phyloP scores from a whole-genome alignment of 2,797 vertebrate species.

The Eidolon dupreanum region DNA sequence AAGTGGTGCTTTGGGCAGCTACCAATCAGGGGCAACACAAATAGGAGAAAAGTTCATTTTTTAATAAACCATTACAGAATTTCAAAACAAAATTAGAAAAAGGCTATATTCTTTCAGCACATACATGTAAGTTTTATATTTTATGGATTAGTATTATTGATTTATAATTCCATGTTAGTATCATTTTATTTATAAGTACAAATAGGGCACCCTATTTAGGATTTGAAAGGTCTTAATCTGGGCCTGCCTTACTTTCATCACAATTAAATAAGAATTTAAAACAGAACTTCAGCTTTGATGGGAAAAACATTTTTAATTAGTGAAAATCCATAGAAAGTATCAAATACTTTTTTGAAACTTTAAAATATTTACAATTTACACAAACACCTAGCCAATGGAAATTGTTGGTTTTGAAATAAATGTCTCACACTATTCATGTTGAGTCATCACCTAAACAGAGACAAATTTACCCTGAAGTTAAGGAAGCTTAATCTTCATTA shows the following conservation, averaged over 20 bases:
- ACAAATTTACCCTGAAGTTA: background rate
- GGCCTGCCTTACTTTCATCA: background rate
- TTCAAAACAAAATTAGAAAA: background rate
- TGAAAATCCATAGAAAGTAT: background rate
- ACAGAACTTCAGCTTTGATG: background rate
- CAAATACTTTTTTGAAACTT: background rate
- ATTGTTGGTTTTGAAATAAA: background rate
- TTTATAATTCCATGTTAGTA: background rate
- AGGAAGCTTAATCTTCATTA: background rate
- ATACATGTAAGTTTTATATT: background rate
- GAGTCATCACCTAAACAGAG: background rate
- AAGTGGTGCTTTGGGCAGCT: background rate
- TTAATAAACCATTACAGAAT: background rate
- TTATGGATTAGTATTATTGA: background rate
- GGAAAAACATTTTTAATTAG: background rate
- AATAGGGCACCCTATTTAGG: background rate
- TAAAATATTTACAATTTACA: background rate
- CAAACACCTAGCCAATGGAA: background rate
- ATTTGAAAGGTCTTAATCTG: background rate
- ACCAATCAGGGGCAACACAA: background rate
- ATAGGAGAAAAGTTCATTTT: background rate
- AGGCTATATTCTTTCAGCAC: background rate
- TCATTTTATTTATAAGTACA: background rate
- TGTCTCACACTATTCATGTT: background rate
- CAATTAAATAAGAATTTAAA: background rate